Evolutionary conservation across 2,113 vertebrate species (phyloP).

Genomic region (Ifrita kowaldi): DNA sequence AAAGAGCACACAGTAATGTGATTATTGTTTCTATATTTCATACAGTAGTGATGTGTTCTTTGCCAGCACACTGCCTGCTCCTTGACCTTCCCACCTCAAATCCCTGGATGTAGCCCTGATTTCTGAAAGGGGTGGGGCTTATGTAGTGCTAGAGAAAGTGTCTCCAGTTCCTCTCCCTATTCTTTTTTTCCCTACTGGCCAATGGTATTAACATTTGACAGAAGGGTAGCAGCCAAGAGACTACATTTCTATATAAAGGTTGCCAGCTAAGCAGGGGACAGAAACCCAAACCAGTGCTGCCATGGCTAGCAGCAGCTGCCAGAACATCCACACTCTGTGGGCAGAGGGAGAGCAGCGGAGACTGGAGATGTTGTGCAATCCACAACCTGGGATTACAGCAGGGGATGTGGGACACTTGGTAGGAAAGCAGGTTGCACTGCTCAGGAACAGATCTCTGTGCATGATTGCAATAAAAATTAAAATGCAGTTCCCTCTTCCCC

Average conservation of each 20-base stretch:
- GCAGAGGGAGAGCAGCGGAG: background rate
- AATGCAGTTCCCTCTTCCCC: background rate
- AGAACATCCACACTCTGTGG: background rate
- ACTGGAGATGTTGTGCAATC: background rate
- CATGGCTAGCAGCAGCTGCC: fast-evolving
- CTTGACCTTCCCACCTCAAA: background rate
- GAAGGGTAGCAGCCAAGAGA: background rate
- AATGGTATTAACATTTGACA: background rate
- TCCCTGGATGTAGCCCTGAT: background rate
- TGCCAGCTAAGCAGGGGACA: background rate
- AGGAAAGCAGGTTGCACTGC: background rate
- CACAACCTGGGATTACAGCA: background rate
- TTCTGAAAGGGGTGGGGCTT: background rate
- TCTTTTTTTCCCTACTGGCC: background rate
- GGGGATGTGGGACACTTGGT: background rate
- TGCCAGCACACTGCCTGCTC: fast-evolving
- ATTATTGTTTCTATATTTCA: background rate
- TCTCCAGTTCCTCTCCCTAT: background rate
- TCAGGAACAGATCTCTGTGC: background rate
- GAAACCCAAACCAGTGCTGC: background rate
- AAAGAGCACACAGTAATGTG: background rate
- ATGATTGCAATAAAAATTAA: background rate
- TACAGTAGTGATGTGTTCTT: background rate
- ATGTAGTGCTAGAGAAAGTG: background rate
- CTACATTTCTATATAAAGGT: background rate